phyloP scores from a whole-genome alignment of 2,113 vertebrate genomes.

The Hirundichthys speculiger region DNA sequence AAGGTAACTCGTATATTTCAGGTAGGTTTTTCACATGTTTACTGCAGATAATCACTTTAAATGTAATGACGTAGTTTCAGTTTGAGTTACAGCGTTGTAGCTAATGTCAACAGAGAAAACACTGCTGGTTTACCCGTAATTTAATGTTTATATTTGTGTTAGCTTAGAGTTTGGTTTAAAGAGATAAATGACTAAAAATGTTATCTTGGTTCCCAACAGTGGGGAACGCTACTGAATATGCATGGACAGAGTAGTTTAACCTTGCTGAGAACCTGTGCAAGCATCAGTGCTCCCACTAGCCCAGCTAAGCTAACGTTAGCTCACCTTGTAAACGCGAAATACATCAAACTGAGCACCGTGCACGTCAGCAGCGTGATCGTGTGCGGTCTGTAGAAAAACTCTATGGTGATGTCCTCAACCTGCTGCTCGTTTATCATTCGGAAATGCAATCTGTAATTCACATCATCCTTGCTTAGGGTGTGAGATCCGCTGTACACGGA shows the following conservation, averaged over 20 bases:
- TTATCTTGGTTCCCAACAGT: background rate
- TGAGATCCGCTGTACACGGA: slow-evolving; percentile 83
- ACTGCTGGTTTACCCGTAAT: background rate
- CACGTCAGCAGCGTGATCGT: slow-evolving; percentile 95
- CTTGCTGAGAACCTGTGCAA: slow-evolving; percentile 25
- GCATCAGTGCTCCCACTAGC: slow-evolving; percentile 56
- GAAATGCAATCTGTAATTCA: slow-evolving; percentile 96
- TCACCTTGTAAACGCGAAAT: slow-evolving; percentile 95
- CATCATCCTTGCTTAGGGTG: slow-evolving; percentile 94
- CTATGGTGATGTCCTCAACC: slow-evolving; percentile 97
- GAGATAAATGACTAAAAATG: background rate
- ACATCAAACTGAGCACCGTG: slow-evolving; percentile 95
- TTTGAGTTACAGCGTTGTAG: slow-evolving; percentile 22
- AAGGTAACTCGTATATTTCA: no score
- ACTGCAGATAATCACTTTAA: background rate
- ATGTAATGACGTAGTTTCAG: no score
- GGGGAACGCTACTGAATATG: no score
- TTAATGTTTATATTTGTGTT: background rate
- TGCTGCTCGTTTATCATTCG: slow-evolving; percentile 99
- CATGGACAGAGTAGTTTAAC: slow-evolving; percentile 9
- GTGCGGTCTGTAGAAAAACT: slow-evolving; percentile 97
- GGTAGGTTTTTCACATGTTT: no score
- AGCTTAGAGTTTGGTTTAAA: background rate
- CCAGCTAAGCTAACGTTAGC: slow-evolving; percentile 52
- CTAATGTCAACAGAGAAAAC: slow-evolving; percentile 21